These are phyloP conservation scores for Chrysodeixis includens DNA, from an alignment of 2,888 invertebrate genomes.

Conservation along the genomic window DNA sequence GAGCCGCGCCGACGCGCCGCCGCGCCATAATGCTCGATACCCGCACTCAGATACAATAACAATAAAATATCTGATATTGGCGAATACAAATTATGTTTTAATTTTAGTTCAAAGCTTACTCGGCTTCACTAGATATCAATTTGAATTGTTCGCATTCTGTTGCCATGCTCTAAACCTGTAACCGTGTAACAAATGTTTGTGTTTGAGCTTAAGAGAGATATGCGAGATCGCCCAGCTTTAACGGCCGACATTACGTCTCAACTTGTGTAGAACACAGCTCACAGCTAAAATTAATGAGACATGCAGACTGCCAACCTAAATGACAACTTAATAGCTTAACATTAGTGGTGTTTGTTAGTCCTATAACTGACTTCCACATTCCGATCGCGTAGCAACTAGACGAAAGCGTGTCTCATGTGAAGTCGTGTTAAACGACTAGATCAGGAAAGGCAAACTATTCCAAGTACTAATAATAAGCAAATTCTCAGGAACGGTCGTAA, in stretches of 20 bases:
- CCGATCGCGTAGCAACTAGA: slow-evolving; percentile 39
- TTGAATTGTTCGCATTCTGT: slow-evolving; percentile 14
- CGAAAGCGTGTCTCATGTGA: slow-evolving; percentile 25
- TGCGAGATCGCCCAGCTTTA: slow-evolving; percentile 10
- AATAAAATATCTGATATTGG: slow-evolving; percentile 60
- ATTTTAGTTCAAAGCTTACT: slow-evolving; percentile 43
- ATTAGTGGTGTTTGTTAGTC: slow-evolving; percentile 40
- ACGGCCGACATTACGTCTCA: slow-evolving; percentile 19
- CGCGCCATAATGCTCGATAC: slow-evolving; percentile 44
- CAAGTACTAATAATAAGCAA: slow-evolving; percentile 69
- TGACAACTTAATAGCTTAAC: slow-evolving; percentile 39
- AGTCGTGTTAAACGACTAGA: slow-evolving; percentile 52
- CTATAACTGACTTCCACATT: slow-evolving; percentile 44
- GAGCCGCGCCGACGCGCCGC: slow-evolving; percentile 26
- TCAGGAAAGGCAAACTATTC: slow-evolving; percentile 64
- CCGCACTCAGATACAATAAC: slow-evolving; percentile 57
- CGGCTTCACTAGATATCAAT: slow-evolving; percentile 10
- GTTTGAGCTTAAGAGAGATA: slow-evolving; percentile 19
- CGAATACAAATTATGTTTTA: slow-evolving; percentile 59
- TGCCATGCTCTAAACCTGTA: not conserved
- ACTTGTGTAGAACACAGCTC: slow-evolving; percentile 9
- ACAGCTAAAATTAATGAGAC: slow-evolving; percentile 28
- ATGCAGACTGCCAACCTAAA: slow-evolving; percentile 40
- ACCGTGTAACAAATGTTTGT: slow-evolving; percentile 5
- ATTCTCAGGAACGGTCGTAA: slow-evolving; percentile 63